phyloP scores from a whole-genome alignment of 2,113 vertebrate genomes.

The Cinclus mexicanus region DNA sequence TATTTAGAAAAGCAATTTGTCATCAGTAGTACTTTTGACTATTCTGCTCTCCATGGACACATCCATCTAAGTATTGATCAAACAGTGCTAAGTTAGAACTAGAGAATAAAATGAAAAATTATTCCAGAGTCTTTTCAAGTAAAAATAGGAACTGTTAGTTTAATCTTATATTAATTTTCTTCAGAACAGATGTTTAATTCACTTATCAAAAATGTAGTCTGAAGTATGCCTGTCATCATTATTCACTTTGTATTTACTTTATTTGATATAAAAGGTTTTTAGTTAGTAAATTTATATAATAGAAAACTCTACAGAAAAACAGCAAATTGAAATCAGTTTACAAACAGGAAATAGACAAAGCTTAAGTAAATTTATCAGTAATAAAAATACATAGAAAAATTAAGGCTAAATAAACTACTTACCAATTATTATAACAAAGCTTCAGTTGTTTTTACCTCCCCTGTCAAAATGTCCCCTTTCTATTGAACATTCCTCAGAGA shows the following conservation, averaged over 20 bases:
- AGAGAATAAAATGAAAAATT: not conserved
- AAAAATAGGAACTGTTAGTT: not conserved
- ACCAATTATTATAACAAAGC: not conserved
- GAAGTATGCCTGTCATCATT: not conserved
- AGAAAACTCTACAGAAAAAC: not conserved
- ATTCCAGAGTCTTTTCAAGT: not conserved
- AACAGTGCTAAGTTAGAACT: not conserved
- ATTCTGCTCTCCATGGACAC: not conserved
- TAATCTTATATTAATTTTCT: not conserved
- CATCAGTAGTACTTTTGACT: not conserved
- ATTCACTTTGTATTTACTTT: not conserved
- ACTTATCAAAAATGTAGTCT: not conserved
- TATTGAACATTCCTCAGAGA: not conserved
- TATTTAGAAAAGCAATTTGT: not conserved
- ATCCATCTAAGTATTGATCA: not conserved
- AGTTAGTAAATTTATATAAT: not conserved
- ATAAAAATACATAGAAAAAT: not conserved
- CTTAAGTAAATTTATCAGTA: not conserved
- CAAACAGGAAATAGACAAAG: not conserved
- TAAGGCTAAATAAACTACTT: not conserved
- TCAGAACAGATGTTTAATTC: not conserved
- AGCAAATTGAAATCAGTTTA: not conserved
- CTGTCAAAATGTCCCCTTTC: not conserved
- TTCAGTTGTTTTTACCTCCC: not conserved
- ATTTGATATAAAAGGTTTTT: not conserved